Evolutionary conservation across 2,888 invertebrate genomes (phyloP), one percentile per base, ranked within the genome.

Genomic region (Pardosa pseudoannulata): DNA sequence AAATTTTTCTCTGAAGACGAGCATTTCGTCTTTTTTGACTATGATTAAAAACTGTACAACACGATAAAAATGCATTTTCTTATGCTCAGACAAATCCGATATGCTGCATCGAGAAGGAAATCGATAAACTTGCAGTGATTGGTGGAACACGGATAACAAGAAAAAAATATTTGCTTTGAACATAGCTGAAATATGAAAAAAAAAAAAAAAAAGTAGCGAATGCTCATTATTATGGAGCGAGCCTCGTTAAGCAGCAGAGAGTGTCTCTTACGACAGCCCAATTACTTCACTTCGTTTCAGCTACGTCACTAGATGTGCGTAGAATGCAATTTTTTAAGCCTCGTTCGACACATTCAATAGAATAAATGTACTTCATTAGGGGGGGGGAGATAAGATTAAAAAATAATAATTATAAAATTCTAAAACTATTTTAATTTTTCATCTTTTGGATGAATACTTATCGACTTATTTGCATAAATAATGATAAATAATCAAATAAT

Each of bases 301-400:
- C 72, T 83, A 76, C 82, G 82, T 83, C 82, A 83, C 70, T 32
- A 46, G 72, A 83, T 83, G 75, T 83, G 82, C 82, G 82, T 83
- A 76, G 82, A 83, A 83, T 72, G 82, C 82, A 83, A 83, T 83
- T 83, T 83, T 83, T 83, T 83, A 83, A 83, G 71, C 82, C 76
- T 83, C 82, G 71, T 83, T 83, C 82, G 76, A 76, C 82, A 83
- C 71, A 83, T 71, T 83, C 70, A 65, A 70, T 76, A 62, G 72
- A 23, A 16, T 2, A 5, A 46, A 56, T 23, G 23, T 23, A 11
- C 23, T 23, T 56, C 56, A 56, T 56, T 56, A 56, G 11, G 5
- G 3, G n/a, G 13, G 6, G 23, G 16, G n/a, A n/a, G n/a, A n/a
- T n/a, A n/a, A n/a, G n/a, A n/a, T n/a, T n/a, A n/a, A n/a, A n/a